These are phyloP conservation scores for Drosophila antonietae DNA, from an alignment of 2,888 invertebrate species.

Conservation along the genomic window DNA sequence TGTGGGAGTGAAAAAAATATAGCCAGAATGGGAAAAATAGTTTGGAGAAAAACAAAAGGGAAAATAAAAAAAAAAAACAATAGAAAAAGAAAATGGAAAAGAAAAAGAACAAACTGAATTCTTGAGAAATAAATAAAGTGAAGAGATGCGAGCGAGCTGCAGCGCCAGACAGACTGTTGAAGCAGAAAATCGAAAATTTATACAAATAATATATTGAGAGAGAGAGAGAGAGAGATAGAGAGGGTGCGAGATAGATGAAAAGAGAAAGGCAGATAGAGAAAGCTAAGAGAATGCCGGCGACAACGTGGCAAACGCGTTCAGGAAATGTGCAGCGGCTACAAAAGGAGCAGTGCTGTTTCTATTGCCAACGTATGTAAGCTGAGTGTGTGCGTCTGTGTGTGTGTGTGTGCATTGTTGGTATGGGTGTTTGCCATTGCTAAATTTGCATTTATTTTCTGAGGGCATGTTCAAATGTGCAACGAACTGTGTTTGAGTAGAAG, in stretches of 20 bases:
- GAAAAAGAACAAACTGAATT: slow-evolving; percentile 66
- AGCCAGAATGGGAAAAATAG: slow-evolving; percentile 55
- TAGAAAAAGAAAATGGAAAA: not conserved
- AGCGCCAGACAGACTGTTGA: slow-evolving; percentile 68
- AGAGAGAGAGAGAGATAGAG: slow-evolving; percentile 30
- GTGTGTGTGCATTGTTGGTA: slow-evolving; percentile 25
- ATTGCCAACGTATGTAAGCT: slow-evolving; percentile 42
- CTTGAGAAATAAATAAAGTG: slow-evolving; percentile 76
- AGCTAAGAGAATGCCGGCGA: slow-evolving; percentile 47
- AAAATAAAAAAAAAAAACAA: slow-evolving; percentile 4
- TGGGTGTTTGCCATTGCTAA: slow-evolving; percentile 64
- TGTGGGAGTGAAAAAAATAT: slow-evolving; percentile 45
- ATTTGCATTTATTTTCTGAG: slow-evolving; percentile 79
- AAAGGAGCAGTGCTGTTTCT: slow-evolving; percentile 64
- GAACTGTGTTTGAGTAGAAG: slow-evolving; percentile 75
- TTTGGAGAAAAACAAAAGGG: slow-evolving; percentile 26
- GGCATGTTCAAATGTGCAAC: slow-evolving; percentile 81
- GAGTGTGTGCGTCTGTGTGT: slow-evolving; percentile 7
- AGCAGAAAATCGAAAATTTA: slow-evolving; percentile 79
- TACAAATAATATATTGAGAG: slow-evolving; percentile 75
- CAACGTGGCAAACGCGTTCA: slow-evolving; percentile 50
- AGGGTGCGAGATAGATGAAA: slow-evolving; percentile 5
- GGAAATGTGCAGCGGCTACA: slow-evolving; percentile 72
- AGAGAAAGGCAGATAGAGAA: not conserved
- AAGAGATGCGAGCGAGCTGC: slow-evolving; percentile 47